Evolutionary conservation across 2,888 invertebrate genomes (phyloP).

Genomic region (Tanypteryx hageni): DNA sequence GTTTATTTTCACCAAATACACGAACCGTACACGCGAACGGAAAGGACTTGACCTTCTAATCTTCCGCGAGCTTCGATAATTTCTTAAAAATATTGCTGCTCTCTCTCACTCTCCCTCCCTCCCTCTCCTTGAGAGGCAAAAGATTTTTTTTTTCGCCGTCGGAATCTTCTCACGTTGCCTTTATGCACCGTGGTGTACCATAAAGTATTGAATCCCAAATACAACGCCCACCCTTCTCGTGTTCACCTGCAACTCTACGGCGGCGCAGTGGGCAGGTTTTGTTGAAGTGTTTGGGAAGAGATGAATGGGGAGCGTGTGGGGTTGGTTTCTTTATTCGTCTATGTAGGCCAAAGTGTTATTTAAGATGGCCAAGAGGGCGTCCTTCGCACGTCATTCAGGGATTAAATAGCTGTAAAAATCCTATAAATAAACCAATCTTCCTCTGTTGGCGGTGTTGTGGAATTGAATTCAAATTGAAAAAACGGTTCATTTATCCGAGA

Average conservation of each 20-base stretch:
- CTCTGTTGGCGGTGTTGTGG: not conserved
- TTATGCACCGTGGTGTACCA: not conserved
- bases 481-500: no score
- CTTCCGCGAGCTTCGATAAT: no score
- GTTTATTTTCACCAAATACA: not conserved
- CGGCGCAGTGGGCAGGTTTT: not conserved
- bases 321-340: not conserved
- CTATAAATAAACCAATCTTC: not conserved
- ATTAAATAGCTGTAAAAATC: not conserved
- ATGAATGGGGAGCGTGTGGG: not conserved
- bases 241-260: not conserved
- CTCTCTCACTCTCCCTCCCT: not conserved
- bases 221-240: not conserved
- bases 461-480: not conserved
- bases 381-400: not conserved
- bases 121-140: not conserved
- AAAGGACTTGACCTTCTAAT: no score
- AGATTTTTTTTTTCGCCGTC: not conserved
- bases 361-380: not conserved
- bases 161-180: slow-evolving; percentile 30
- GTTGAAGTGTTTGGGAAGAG: not conserved
- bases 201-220: not conserved
- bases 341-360: slow-evolving; percentile 22
- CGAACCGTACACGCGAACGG: slow-evolving; percentile 10
- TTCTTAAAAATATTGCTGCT: not conserved